Conservation (phyloP, 2,797 vertebrate genomes). For the Xenopus petersii region DNA sequence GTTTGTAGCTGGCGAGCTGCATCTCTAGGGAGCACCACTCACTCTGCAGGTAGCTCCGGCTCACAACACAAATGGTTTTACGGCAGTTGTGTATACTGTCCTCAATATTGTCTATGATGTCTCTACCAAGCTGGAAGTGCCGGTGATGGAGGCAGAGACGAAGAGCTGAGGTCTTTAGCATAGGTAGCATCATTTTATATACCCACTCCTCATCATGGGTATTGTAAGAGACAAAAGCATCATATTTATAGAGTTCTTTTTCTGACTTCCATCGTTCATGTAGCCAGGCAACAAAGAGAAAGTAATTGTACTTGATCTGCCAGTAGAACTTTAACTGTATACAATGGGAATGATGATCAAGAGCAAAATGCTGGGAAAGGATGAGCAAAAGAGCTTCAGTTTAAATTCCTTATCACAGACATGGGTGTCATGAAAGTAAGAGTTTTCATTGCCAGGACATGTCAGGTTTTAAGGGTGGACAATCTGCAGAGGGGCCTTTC, state of each 20-base stretch:
- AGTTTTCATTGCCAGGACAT: constrained; percentile 56
- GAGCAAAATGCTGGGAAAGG: constrained; percentile 61
- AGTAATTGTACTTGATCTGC: constrained; percentile 75
- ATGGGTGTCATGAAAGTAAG: constrained; percentile 65
- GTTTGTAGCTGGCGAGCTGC: constrained; percentile 80
- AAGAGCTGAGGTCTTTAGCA: constrained; percentile 64
- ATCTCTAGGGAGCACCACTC: constrained; percentile 88
- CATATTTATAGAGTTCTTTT: constrained; percentile 71
- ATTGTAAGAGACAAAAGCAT: constrained; percentile 85
- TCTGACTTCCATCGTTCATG: constrained; percentile 70
- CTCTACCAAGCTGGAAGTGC: constrained; percentile 72
- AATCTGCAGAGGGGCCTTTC: constrained; percentile 65
- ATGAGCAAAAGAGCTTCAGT: constrained; percentile 65
- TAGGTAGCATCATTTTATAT: constrained; percentile 70
- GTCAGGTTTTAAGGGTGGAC: constrained; percentile 64
- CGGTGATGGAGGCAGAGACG: constrained; percentile 73
- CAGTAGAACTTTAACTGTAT: constrained; percentile 73
- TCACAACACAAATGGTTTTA: constrained; percentile 82
- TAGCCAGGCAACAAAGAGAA: constrained; percentile 76
- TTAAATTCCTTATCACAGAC: constrained; percentile 74
- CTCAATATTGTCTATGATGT: constrained; percentile 81
- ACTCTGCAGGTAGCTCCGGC: constrained; percentile 76
- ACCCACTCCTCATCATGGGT: constrained; percentile 79
- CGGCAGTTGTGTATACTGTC: constrained; percentile 77
- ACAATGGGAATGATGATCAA: constrained; percentile 69